Percentiles rank a stretch among this genome's conserved stretches.
These are phyloP conservation scores for Pithys albifrons DNA, from an alignment of 2,113 vertebrate species.

Conservation along the genomic window DNA sequence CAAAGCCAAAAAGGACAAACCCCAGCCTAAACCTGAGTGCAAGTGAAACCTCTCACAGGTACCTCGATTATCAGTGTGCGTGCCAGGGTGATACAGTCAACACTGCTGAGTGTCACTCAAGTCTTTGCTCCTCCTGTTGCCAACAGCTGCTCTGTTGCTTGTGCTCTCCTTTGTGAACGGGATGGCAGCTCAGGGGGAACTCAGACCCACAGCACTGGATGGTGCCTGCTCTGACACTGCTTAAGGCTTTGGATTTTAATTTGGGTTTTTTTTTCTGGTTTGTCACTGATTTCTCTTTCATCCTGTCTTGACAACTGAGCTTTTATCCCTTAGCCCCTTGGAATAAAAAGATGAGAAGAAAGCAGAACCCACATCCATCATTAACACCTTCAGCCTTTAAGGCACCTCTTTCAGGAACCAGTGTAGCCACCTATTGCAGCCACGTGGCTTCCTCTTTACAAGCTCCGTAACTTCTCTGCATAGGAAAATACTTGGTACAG, in stretches of 20 bases:
- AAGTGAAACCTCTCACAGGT: background rate
- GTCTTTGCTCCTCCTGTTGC: background rate
- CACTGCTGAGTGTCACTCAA: background rate
- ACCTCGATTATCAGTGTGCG: accelerated
- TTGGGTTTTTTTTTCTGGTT: background rate
- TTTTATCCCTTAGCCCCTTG: background rate
- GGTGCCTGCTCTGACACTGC: background rate
- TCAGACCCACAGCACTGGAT: background rate
- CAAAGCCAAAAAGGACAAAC: background rate
- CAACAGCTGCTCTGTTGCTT: background rate
- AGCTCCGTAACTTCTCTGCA: background rate
- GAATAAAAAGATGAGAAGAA: background rate
- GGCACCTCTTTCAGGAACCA: background rate
- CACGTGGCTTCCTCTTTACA: background rate
- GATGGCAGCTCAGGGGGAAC: background rate
- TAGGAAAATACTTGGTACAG: background rate
- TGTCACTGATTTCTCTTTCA: background rate
- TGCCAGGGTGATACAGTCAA: background rate
- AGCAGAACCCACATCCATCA: background rate
- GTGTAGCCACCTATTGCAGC: background rate
- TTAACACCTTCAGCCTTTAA: background rate
- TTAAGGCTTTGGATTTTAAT: background rate
- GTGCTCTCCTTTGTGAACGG: background rate
- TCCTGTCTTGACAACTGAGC: background rate
- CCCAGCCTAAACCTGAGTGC: background rate